Evolutionary conservation across 2,888 invertebrate species (phyloP).

Genomic region (Eupelmus urozonus): DNA sequence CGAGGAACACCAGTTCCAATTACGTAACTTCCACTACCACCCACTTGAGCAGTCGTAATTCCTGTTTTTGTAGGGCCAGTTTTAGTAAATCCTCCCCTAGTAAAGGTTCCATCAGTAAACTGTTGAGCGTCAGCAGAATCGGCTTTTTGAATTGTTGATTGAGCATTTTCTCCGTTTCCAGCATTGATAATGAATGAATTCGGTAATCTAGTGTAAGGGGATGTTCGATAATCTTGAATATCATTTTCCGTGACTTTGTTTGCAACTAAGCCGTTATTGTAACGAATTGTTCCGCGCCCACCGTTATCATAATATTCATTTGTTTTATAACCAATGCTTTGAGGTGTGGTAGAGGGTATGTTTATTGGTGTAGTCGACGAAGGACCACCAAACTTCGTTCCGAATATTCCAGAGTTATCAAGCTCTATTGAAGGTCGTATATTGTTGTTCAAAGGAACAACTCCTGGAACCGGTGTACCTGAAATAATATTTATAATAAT

Average conservation of each 20-base stretch:
- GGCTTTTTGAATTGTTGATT: constrained; percentile 44
- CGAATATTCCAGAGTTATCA: constrained; percentile 55
- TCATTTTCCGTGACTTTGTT: constrained; percentile 72
- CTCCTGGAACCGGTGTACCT: constrained; percentile 35
- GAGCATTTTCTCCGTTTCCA: constrained; percentile 63
- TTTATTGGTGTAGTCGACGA: constrained; percentile 43
- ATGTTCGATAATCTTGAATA: constrained; percentile 69
- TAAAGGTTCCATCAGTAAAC: constrained; percentile 55
- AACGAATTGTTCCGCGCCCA: constrained; percentile 69
- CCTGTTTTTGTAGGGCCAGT: constrained; percentile 73
- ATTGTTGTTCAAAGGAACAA: constrained; percentile 32
- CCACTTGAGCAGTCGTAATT: constrained; percentile 71
- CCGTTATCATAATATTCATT: constrained; percentile 71
- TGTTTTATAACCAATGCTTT: constrained; percentile 66
- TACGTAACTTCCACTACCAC: constrained; percentile 72
- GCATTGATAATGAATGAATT: constrained; percentile 71
- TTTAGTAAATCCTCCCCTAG: constrained; percentile 72
- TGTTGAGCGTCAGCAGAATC: constrained; percentile 37
- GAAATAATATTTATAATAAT: constrained; percentile 1
- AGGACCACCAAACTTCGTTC: constrained; percentile 29
- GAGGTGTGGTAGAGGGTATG: constrained; percentile 42
- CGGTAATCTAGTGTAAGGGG: constrained; percentile 67
- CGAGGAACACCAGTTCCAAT: constrained; percentile 64
- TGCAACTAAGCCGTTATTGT: constrained; percentile 69
- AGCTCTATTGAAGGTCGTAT: constrained; percentile 38